Conservation (phyloP, 2,113 vertebrate genomes). For the Ameiurus melas region DNA sequence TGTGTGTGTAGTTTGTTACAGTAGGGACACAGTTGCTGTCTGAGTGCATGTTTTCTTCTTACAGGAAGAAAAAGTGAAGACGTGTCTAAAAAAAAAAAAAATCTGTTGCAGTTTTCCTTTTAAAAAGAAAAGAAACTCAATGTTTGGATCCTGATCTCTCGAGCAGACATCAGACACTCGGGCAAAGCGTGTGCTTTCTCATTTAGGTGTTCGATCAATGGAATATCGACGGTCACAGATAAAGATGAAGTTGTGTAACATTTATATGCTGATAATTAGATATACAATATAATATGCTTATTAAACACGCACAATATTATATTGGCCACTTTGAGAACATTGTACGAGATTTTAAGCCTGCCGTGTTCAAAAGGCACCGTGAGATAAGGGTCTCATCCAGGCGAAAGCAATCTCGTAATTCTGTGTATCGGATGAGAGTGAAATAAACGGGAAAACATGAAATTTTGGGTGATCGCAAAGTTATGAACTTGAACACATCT, state of each 20-base stretch:
- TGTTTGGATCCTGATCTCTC: neutral
- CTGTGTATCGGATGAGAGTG: neutral
- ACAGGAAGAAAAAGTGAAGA: neutral
- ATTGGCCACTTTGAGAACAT: neutral
- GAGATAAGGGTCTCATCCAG: neutral
- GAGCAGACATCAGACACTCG: neutral
- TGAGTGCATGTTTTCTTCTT: conserved; percentile 24
- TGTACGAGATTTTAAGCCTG: neutral
- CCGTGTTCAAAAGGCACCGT: neutral
- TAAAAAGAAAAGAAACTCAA: neutral
- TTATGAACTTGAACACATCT: neutral
- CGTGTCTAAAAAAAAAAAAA: neutral
- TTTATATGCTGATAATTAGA: neutral
- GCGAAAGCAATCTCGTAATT: neutral
- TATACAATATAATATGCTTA: neutral
- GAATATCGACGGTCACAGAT: neutral
- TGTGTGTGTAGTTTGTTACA: conserved; percentile 17
- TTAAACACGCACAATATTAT: conserved; percentile 8
- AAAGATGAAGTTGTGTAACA: neutral
- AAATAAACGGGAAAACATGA: neutral
- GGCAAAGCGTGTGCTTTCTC: neutral
- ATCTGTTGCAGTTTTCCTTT: neutral
- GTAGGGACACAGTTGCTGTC: neutral
- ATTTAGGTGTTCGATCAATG: conserved; percentile 1
- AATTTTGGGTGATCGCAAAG: neutral